Evolutionary conservation across 2,113 vertebrate species (phyloP), one percentile per base, ranked within the genome.

Genomic region (Myocastor coypus): DNA sequence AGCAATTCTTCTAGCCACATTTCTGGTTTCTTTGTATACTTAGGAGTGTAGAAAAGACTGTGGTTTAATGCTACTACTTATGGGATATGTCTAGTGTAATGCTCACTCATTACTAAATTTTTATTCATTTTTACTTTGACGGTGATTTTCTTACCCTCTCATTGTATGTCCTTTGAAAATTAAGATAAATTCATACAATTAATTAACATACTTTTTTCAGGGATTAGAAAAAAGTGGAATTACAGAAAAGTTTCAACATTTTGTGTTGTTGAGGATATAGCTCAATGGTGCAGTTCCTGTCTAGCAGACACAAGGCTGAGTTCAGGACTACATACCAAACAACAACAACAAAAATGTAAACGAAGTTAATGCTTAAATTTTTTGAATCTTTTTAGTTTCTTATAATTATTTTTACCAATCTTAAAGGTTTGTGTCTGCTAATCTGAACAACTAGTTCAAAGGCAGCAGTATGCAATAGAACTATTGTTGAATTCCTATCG

Each of bases 131-230:
- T 17, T 80, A 6, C 61, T 83, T n/a, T 55, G 55, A 55, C 13
- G 55, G 55, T 55, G 28, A 59, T 78, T 78, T 95, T 17, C 63
- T 95, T 10, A 64, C 8, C 5, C 20, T 97, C 19, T 88, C 37
- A 71, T 87, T 89, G 42, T 93, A n/a, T 90, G 6, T 78, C n/a
- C 69, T 77, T 92, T 87, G 3, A 95, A 24, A 92, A 63, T 68
- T 89, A 92, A 87, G 42, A 4, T 88, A 83, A 95, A 94, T 59
- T 66, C 32, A 80, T 19, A 71, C 5, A 22, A 55, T 55, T 55
- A 89, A 59, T 91, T 80, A 84, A 7, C 19, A 84, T 2, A 46
- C 26, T 1, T 20, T 95, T 84, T 90, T 68, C 24, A 81, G 61
- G 22, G 55, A 71, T 87, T 22, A 73, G 55, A 55, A 63, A 78